Base-by-base conservation (phyloP, 1,140 invertebrate genomes). In the Drosophila athabasca region DNA sequence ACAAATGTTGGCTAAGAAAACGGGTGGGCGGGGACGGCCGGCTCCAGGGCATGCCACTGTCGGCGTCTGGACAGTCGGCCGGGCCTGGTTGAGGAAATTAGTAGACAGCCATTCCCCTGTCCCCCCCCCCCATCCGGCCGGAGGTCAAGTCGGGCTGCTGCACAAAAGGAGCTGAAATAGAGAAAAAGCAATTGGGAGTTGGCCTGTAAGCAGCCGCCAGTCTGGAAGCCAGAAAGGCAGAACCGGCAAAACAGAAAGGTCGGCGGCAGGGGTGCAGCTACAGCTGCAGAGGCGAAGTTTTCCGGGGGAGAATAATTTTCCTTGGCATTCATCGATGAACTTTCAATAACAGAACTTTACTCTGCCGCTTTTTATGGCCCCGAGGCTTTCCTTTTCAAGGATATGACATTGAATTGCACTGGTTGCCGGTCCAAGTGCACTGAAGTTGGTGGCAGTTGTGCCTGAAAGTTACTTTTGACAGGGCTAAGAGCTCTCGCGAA, bases 381-480 rank as follows among this genome's bases (percentile, higher is more conserved):
- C 22, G 22, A 31, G 64, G 54, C 50, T 58, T 62, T 48, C 44
- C 52, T 65, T 82, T 85, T 85, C 82, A 85, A 85, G 81, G 81
- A 87, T 85, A 82, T 85, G 81, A 87, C 81, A 85, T 85, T 85
- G 81, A 87, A 87, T 85, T 85, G 82, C 81, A 81, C 53, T 59
- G 82, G 51, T 61, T 81, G 73, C 70, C 54, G 58, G 48, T 70
- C 44, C 35, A 82, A 82, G 77, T 76, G 71, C 55, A 9, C 31
- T 8, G 8, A 31, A 31, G 31, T 31, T 31, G 7, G 31, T 31
- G 31, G 8, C 29, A 7, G 31, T 31, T 9, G 44, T 26, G 64
- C 1, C 11, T 11, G 49, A 68, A 57, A 74, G 60, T 74, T 74
- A 39, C 35, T 39, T 13, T 13, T 13, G 35, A 39, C 29, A 39